phyloP scores from a whole-genome alignment of 2,113 vertebrate genomes.

The Choloepus hoffmanni region DNA sequence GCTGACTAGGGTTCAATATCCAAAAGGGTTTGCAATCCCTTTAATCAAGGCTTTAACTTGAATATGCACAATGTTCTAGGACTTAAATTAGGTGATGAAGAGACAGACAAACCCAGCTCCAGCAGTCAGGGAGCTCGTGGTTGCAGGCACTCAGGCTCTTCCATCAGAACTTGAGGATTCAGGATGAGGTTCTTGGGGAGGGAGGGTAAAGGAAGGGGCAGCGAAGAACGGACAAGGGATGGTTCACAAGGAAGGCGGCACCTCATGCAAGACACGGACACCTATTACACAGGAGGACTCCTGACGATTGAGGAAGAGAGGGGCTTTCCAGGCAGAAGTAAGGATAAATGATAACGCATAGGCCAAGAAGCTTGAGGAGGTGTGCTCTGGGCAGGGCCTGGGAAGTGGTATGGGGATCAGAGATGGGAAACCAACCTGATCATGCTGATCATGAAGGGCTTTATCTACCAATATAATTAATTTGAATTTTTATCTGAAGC shows the following conservation, averaged over 20 bases:
- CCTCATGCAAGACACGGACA: background rate
- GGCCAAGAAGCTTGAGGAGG: background rate
- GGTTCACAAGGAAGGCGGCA: background rate
- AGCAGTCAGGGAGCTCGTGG: background rate
- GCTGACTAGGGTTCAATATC: background rate
- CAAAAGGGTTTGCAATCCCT: too few relatives aligned
- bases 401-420: background rate
- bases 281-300: background rate
- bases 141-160: background rate
- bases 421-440: background rate
- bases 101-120: background rate
- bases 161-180: too few relatives aligned
- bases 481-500: background rate
- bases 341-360: accelerated
- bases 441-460: background rate
- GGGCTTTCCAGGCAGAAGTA: background rate
- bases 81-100: background rate
- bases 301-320: background rate
- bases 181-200: background rate
- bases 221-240: background rate
- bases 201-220: background rate
- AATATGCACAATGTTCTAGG: too few relatives aligned
- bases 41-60: accelerated
- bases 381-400: background rate
- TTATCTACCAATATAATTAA: background rate